These are phyloP conservation scores for Clusia tigrina DNA, from an alignment of 2,888 invertebrate species.

Conservation along the genomic window DNA sequence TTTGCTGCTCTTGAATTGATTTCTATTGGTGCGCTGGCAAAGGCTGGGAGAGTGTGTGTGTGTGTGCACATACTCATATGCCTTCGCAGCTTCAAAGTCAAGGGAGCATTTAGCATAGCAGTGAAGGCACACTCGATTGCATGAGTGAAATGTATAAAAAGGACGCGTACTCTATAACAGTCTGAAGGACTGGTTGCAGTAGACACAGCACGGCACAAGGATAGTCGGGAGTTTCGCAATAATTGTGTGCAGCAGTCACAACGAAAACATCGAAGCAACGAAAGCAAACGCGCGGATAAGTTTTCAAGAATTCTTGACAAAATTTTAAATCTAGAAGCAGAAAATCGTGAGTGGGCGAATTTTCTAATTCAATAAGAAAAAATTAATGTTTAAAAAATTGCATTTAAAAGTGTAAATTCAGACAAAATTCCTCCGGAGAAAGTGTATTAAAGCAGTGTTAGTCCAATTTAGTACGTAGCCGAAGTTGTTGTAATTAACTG, in stretches of 20 bases:
- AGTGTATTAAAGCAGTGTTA: too few relatives aligned
- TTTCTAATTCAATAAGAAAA: too few relatives aligned
- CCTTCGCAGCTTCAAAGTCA: conserved; percentile 54
- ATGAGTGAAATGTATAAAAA: conserved; percentile 4
- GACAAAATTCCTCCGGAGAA: too few relatives aligned
- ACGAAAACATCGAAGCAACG: conserved; percentile 53
- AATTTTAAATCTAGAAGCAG: too few relatives aligned
- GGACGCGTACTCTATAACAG: not conserved
- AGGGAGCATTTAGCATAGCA: conserved; percentile 35
- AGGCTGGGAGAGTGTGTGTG: conserved; percentile 6
- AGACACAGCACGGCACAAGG: conserved; percentile 38
- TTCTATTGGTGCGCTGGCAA: conserved; percentile 36
- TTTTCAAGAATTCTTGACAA: too few relatives aligned
- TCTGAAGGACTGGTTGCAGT: conserved; percentile 13
- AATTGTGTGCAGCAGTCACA: conserved; percentile 57
- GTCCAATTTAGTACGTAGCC: too few relatives aligned
- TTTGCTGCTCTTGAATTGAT: conserved; percentile 15
- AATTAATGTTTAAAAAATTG: too few relatives aligned
- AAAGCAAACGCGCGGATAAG: conserved; percentile 25
- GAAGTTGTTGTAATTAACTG: too few relatives aligned
- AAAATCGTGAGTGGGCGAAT: too few relatives aligned
- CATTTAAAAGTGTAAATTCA: too few relatives aligned
- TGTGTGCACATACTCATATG: conserved; percentile 30
- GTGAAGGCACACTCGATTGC: conserved; percentile 18
- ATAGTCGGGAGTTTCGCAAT: conserved; percentile 57